Conservation (phyloP, 1,140 invertebrate species). For the Scaptomyza pallida region DNA sequence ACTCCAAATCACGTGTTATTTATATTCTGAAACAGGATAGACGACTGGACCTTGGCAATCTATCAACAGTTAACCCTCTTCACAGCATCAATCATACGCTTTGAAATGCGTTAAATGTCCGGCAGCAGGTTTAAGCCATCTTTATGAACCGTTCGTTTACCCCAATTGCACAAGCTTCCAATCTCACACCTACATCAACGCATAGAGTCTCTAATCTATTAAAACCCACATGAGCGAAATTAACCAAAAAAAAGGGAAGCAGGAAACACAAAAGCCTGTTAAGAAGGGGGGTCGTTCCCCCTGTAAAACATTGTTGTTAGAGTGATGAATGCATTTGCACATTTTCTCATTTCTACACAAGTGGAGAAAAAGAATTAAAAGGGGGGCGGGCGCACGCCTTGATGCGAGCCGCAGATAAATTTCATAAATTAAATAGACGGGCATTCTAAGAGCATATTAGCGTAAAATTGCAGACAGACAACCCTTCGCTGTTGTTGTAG, state of each 20-base stretch:
- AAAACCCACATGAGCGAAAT: conserved; percentile 52
- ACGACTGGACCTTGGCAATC: conserved; percentile 4
- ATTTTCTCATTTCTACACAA: conserved; percentile 38
- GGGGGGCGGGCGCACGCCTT: conserved; percentile 16
- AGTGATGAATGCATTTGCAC: conserved; percentile 65
- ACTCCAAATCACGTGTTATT: too few species aligned
- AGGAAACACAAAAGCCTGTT: conserved; percentile 35
- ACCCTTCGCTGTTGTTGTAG: conserved; percentile 37
- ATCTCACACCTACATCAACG: background rate
- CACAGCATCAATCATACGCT: conserved; percentile 31
- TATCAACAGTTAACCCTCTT: conserved; percentile 54
- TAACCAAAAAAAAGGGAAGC: conserved; percentile 58
- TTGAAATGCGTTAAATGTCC: conserved; percentile 31
- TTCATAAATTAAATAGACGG: conserved; percentile 83
- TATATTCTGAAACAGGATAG: background rate
- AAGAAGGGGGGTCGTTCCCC: background rate
- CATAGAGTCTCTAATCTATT: conserved; percentile 63
- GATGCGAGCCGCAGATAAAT: conserved; percentile 77
- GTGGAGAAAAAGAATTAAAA: conserved; percentile 25
- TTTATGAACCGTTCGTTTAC: conserved; percentile 50
- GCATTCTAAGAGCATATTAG: conserved; percentile 63
- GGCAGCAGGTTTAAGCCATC: conserved; percentile 27
- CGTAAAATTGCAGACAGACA: conserved; percentile 77
- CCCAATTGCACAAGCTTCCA: conserved; percentile 2
- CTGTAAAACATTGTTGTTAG: conserved; percentile 31